Evolutionary conservation across 2,113 vertebrate genomes (phyloP).

Genomic region (Lamprologus tigripictilis): DNA sequence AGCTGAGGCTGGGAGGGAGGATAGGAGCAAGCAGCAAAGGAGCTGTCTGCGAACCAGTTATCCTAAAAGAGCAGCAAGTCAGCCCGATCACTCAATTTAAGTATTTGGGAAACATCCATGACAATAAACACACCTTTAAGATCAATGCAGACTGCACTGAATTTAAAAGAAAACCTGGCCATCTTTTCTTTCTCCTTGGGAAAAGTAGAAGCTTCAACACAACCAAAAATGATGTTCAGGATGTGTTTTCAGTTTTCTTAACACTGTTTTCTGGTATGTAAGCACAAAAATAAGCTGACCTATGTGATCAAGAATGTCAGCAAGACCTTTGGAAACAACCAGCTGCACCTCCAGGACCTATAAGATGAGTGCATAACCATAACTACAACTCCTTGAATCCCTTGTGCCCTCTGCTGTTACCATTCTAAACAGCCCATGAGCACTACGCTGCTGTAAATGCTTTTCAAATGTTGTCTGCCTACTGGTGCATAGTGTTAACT

Average conservation of each 20-base stretch:
- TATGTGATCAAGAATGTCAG: background rate
- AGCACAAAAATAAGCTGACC: background rate
- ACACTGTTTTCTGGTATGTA: background rate
- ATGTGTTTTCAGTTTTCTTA: background rate
- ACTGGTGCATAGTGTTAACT: background rate
- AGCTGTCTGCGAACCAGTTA: background rate
- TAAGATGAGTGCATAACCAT: background rate
- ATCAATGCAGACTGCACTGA: background rate
- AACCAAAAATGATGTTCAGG: background rate
- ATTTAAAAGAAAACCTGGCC: background rate
- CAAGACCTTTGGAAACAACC: background rate
- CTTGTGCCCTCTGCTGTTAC: background rate
- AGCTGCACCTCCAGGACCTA: background rate
- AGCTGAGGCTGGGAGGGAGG: background rate
- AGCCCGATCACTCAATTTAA: background rate
- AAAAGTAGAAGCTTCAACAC: background rate
- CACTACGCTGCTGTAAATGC: background rate
- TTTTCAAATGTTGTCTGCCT: background rate
- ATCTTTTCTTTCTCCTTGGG: background rate
- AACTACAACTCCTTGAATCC: background rate
- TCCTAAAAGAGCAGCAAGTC: background rate
- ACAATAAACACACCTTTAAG: background rate
- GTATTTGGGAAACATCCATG: background rate
- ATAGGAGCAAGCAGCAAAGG: background rate
- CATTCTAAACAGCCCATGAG: background rate